These are phyloP conservation scores for Lontra canadensis DNA, from an alignment of 2,113 vertebrate genomes.

Conservation along the genomic window DNA sequence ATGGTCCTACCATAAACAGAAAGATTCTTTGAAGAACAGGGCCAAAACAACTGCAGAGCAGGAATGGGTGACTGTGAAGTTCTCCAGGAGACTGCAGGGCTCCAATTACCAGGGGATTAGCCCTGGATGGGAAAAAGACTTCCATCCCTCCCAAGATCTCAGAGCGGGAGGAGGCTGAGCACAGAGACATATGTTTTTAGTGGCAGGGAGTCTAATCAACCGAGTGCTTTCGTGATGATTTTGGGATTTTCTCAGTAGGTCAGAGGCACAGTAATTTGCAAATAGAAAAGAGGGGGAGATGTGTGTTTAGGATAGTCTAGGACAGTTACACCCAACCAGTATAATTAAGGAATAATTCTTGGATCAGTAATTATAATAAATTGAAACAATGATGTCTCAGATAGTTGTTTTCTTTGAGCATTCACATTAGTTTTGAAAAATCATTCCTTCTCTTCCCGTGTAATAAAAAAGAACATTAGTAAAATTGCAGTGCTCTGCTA, in stretches of 20 bases:
- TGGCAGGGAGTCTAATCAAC: neutral
- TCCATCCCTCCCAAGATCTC: neutral
- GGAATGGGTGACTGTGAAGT: neutral
- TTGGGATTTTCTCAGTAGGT: neutral
- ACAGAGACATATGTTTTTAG: neutral
- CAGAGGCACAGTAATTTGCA: neutral
- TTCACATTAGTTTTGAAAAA: constrained; percentile 52
- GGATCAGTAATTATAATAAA: constrained; percentile 54
- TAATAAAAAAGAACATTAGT: constrained; percentile 64
- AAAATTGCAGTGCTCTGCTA: constrained; percentile 20
- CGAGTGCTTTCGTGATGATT: neutral
- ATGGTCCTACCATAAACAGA: neutral
- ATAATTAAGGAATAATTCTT: constrained; percentile 31
- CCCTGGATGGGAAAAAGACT: neutral
- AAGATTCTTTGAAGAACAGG: neutral
- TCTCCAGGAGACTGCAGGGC: neutral
- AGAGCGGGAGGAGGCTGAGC: neutral
- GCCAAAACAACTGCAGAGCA: neutral
- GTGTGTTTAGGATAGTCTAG: neutral
- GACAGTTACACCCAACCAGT: neutral
- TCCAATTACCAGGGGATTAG: neutral
- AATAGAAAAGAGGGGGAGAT: neutral
- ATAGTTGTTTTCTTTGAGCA: neutral
- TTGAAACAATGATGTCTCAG: neutral
- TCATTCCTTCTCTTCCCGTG: constrained; percentile 29